A percentile compares a stretch with the other conserved stretches of the same genome.
Conservation (phyloP, 2,797 vertebrate genomes). For the Halcyon leucocephala region DNA sequence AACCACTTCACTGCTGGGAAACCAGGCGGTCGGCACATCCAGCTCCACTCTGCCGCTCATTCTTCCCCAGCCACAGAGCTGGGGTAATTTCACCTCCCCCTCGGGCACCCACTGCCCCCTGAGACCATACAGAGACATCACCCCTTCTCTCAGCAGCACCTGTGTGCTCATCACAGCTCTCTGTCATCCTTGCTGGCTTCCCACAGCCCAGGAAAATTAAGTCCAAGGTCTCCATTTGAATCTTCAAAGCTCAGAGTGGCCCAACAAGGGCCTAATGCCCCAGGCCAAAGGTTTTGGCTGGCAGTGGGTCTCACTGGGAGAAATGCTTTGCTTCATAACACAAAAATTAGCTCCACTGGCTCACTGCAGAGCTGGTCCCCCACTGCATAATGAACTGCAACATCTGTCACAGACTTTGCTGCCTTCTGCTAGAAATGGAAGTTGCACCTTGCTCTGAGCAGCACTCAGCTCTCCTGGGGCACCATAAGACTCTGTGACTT, state of each 20-base stretch:
- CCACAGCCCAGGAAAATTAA: not conserved
- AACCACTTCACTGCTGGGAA: fast-evolving
- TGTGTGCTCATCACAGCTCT: not conserved
- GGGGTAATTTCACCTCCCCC: not conserved
- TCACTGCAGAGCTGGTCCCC: not conserved
- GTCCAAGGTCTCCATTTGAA: not conserved
- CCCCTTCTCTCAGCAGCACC: not conserved
- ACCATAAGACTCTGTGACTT: not conserved
- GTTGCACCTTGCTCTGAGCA: not conserved
- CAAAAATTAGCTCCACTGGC: not conserved
- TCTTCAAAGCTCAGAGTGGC: not conserved
- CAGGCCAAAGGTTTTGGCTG: not conserved
- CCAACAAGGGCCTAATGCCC: not conserved
- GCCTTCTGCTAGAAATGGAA: not conserved
- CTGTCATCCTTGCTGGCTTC: not conserved
- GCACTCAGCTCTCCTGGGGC: not conserved
- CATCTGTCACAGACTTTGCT: not conserved
- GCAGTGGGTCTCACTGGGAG: fast-evolving
- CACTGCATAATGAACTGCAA: fast-evolving
- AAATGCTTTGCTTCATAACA: fast-evolving
- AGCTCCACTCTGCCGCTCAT: not conserved
- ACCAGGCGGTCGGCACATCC: not conserved
- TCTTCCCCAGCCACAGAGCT: fast-evolving
- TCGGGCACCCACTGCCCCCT: not conserved
- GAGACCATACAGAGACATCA: not conserved